phyloP scores from a whole-genome alignment of 2,888 invertebrate species.

The Lasioglossum figueresi region DNA sequence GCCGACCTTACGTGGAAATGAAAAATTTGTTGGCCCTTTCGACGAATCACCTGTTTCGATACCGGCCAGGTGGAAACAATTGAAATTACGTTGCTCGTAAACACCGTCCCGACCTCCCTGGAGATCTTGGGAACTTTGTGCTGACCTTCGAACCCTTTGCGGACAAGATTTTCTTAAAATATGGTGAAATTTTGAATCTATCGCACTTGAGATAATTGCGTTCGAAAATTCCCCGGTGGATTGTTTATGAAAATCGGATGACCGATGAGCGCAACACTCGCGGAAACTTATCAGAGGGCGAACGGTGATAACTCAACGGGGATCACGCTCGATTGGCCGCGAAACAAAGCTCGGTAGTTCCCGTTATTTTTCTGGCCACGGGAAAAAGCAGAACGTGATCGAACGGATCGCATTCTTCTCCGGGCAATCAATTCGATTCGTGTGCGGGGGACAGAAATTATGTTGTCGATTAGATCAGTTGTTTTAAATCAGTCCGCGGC shows the following conservation, averaged over 20 bases:
- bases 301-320: constrained; percentile 19
- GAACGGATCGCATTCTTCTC: constrained; percentile 21
- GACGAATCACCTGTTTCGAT: neutral
- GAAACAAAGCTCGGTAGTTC: constrained; percentile 41
- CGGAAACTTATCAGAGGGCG: constrained; percentile 20
- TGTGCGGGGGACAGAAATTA: constrained; percentile 49
- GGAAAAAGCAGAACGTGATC: constrained; percentile 12
- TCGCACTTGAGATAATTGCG: neutral
- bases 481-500: constrained; percentile 41
- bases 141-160: neutral
- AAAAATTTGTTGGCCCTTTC: constrained; percentile 5
- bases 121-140: no score
- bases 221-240: neutral
- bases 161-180: neutral
- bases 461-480: constrained; percentile 48
- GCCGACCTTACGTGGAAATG: neutral
- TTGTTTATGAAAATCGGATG: constrained; percentile 45
- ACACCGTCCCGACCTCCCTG: neutral
- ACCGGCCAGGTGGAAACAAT: neutral
- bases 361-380: constrained; percentile 15
- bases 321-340: constrained; percentile 39
- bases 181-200: neutral
- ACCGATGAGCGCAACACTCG: constrained; percentile 23
- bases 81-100: neutral
- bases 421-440: constrained; percentile 56